Evolutionary conservation across 2,113 vertebrate genomes (phyloP), one percentile per base, ranked within the genome.

Genomic region (Plecturocebus donacophilus): DNA sequence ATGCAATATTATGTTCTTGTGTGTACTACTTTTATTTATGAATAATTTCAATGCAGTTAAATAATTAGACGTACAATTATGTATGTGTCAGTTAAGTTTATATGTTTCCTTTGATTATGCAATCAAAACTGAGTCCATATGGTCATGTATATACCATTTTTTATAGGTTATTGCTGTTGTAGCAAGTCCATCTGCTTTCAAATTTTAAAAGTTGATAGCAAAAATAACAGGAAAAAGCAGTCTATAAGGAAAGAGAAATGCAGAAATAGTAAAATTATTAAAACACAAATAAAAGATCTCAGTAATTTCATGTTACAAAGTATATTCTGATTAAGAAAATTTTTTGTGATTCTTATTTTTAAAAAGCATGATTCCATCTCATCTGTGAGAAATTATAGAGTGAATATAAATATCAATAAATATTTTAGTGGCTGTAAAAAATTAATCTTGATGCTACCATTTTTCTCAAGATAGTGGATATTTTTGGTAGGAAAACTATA

Each of bases 41-140:
- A 85, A 56, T 38, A 90, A 94, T 77, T 92, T 56, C 40, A 38
- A 85, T 54, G 30, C 4, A 76, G 30, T 91, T 52, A 95, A 94
- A 85, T 93, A 87, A 94, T 82, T 77, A 70, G 38, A 95, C 20
- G 66, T 95, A 66, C 64, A 96, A 92, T 73, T 95, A 70, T 88
- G 82, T 76, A 77, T 61, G 38, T 95, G 81, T 79, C 40, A 52
- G 16, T 94, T 93, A 21, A 7, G 40, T 90, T 96, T 94, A 84
- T 84, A 79, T 87, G 45, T 90, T 90, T 73, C 14, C 86, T 82
- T 92, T 94, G 42, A 85, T 90, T 92, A 80, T 54, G 54, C 64
- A 86, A 97, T 95, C 68, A 95, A 83, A 81, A 95, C 96, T 92
- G 83, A 96, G 94, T 82, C 92, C 85, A 94, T 92, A 68, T 52